Percentiles rank a stretch among this genome's conserved stretches.
Evolutionary conservation across 1,140 invertebrate genomes (phyloP).

Genomic region (Lasaia peninsularis): DNA sequence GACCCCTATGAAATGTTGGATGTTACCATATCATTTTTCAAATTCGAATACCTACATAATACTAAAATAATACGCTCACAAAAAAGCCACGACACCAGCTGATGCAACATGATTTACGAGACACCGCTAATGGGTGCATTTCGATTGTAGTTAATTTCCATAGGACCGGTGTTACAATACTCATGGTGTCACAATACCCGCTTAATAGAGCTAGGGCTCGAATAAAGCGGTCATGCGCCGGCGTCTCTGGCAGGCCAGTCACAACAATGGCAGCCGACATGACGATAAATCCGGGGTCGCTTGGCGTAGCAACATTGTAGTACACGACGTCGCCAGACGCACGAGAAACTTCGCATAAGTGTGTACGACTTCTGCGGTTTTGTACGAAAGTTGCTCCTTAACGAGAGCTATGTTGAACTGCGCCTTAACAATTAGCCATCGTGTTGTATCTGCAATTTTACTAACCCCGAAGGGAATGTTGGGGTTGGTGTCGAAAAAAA

Average conservation of each 20-base stretch:
- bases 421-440: no score
- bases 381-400: no score
- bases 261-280: conserved; percentile 33
- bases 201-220: conserved; percentile 25
- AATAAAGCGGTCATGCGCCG: conserved; percentile 37
- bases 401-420: no score
- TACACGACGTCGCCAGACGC: not conserved
- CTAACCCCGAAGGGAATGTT: no score
- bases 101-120: not conserved
- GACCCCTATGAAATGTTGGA: no score
- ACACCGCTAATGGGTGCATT: not conserved
- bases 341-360: no score
- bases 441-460: no score
- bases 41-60: no score
- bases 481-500: no score
- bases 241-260: conserved; percentile 16
- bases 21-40: no score
- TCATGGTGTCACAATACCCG: conserved; percentile 28
- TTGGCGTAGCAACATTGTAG: conserved; percentile 37
- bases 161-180: not conserved
- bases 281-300: conserved; percentile 39
- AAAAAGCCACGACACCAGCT: not conserved
- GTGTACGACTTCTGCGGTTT: no score
- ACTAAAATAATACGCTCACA: no score
- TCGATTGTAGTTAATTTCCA: conserved; percentile 1